phyloP scores from a whole-genome alignment of 2,113 vertebrate genomes.

The Limnothrissa miodon region DNA sequence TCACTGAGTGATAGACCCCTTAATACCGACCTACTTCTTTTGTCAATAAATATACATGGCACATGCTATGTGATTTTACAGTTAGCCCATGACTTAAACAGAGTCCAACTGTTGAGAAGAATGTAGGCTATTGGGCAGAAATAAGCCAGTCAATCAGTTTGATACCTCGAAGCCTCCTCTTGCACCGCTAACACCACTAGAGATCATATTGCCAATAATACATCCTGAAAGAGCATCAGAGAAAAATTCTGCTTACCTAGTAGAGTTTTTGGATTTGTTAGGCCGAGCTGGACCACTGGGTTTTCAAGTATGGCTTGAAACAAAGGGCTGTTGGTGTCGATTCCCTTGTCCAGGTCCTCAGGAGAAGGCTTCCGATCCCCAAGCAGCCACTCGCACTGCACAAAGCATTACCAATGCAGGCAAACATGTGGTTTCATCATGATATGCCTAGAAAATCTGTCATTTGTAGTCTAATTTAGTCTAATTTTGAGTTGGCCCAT shows the following conservation, averaged over 20 bases:
- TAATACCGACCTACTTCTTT: no score
- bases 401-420: constrained; percentile 12
- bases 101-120: no score
- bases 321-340: constrained; percentile 89
- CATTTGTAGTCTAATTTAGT: background rate
- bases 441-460: background rate
- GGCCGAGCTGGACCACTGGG: constrained; percentile 93
- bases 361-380: constrained; percentile 94
- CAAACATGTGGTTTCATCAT: no score
- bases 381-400: constrained; percentile 95
- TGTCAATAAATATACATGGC: no score
- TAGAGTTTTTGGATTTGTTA: constrained; percentile 94
- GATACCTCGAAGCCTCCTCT: background rate
- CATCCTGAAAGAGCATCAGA: background rate
- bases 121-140: background rate
- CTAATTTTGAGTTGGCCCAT: background rate
- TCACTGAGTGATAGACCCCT: no score
- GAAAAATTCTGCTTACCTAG: constrained; percentile 72
- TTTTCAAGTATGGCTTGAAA: constrained; percentile 98
- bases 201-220: background rate
- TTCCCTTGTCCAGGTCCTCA: constrained; percentile 93
- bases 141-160: background rate
- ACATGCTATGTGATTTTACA: no score
- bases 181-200: background rate
- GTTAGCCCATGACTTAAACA: no score